phyloP scores from a whole-genome alignment of 2,888 invertebrate genomes.

The Rhamphomyia laevipes region DNA sequence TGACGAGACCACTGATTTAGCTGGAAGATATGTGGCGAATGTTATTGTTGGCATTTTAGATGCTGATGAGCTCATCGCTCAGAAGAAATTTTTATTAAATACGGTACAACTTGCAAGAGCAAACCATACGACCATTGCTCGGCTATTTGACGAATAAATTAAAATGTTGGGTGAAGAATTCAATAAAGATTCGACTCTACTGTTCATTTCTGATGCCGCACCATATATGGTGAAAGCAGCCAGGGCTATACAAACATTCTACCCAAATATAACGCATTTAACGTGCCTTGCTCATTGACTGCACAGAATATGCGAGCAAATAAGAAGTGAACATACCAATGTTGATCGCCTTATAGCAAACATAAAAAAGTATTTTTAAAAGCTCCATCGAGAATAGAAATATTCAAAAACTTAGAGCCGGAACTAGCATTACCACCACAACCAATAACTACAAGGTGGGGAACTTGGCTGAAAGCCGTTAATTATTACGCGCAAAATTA shows the following conservation, averaged over 20 bases:
- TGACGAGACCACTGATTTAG: neutral
- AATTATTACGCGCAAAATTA: constrained; percentile 19
- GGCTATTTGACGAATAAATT: constrained; percentile 1
- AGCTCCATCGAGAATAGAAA: neutral
- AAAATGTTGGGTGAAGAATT: constrained; percentile 1
- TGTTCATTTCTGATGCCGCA: constrained; percentile 5
- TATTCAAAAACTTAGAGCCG: neutral
- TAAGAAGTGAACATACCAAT: constrained; percentile 1
- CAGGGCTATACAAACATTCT: constrained; percentile 1
- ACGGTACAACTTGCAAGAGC: neutral
- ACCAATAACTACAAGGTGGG: constrained; percentile 24
- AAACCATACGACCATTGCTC: constrained; percentile 5
- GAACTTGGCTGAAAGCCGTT: constrained; percentile 24
- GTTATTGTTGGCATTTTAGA: neutral
- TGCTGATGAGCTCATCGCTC: neutral
- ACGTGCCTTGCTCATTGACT: constrained; percentile 5
- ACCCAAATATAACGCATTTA: constrained; percentile 5
- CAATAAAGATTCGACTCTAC: constrained; percentile 3
- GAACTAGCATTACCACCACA: constrained; percentile 20
- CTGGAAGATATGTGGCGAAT: neutral
- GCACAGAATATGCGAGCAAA: constrained; percentile 3
- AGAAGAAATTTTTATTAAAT: neutral
- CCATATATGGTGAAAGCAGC: constrained; percentile 6
- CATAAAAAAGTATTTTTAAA: constrained; percentile 6
- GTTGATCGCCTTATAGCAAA: constrained; percentile 1